Percentiles rank a stretch among this genome's conserved stretches.
Evolutionary conservation across 2,797 vertebrate genomes (phyloP).

Genomic region (Anguilla megastoma): DNA sequence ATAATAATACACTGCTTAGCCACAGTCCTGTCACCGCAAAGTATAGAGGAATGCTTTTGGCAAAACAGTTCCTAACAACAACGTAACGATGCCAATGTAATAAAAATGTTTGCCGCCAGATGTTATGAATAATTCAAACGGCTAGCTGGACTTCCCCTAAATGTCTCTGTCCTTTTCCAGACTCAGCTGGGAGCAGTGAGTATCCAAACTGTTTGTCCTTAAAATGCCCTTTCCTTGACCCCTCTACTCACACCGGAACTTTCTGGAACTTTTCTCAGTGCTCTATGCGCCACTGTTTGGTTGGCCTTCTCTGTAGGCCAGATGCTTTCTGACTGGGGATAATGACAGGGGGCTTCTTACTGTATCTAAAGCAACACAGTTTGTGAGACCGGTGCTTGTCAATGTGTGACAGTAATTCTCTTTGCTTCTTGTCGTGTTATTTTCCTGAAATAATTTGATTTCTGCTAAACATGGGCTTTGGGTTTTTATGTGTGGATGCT

Average conservation of each 20-base stretch:
- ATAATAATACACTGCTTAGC: neutral
- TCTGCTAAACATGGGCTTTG: neutral
- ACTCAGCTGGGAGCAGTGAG: slow-evolving; percentile 61
- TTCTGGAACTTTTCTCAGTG: no score
- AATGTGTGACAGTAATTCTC: neutral
- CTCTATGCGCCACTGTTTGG: neutral
- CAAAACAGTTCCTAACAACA: neutral
- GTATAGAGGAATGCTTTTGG: neutral
- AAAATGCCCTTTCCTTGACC: neutral
- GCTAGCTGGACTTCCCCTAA: slow-evolving; percentile 49
- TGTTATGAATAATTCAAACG: slow-evolving; percentile 32
- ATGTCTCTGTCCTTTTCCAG: slow-evolving; percentile 65
- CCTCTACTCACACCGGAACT: neutral
- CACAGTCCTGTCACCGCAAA: neutral
- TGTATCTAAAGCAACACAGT: neutral
- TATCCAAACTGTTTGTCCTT: slow-evolving; percentile 45
- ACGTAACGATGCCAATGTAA: neutral
- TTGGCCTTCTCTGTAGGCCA: neutral
- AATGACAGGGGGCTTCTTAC: neutral
- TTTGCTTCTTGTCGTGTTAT: neutral
- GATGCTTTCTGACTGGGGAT: neutral
- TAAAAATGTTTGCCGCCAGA: slow-evolving; percentile 1
- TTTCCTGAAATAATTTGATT: neutral
- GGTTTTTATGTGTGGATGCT: neutral
- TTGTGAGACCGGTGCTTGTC: neutral